Evolutionary conservation across 2,797 vertebrate species (phyloP).

Genomic region (Pseudocheirus occidentalis): DNA sequence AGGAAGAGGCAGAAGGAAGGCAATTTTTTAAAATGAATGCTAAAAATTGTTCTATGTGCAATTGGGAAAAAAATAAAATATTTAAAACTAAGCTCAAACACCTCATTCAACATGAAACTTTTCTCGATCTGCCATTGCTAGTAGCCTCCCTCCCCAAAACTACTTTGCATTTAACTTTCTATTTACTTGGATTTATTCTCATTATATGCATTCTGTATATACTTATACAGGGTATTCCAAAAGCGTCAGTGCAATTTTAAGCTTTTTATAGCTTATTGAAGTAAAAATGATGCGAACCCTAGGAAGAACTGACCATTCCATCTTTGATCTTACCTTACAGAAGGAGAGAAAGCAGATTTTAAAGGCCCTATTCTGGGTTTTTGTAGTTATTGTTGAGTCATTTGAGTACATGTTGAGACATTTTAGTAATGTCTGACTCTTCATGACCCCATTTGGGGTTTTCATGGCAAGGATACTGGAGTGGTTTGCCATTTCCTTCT

Average conservation of each 20-base stretch:
- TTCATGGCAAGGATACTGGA: background rate
- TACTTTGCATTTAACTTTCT: background rate
- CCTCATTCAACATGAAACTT: background rate
- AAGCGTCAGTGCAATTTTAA: background rate
- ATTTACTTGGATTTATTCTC: background rate
- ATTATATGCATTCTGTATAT: background rate
- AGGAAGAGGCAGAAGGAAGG: background rate
- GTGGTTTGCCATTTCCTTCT: too few species aligned
- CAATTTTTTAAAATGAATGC: background rate
- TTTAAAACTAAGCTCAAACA: background rate
- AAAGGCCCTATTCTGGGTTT: background rate
- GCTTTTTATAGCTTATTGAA: background rate
- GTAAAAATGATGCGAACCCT: background rate
- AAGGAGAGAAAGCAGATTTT: background rate
- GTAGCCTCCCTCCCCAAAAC: background rate
- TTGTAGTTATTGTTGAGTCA: background rate
- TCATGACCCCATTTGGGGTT: background rate
- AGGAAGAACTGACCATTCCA: background rate
- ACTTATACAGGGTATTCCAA: background rate
- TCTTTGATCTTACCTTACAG: background rate
- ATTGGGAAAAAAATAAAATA: background rate
- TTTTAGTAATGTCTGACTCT: background rate
- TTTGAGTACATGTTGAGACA: background rate
- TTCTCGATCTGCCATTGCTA: background rate
- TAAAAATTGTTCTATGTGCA: background rate